Percentiles rank a stretch among this genome's conserved stretches.
These are phyloP conservation scores for Sinosuthora webbiana DNA, from an alignment of 2,113 vertebrate genomes.

Conservation along the genomic window DNA sequence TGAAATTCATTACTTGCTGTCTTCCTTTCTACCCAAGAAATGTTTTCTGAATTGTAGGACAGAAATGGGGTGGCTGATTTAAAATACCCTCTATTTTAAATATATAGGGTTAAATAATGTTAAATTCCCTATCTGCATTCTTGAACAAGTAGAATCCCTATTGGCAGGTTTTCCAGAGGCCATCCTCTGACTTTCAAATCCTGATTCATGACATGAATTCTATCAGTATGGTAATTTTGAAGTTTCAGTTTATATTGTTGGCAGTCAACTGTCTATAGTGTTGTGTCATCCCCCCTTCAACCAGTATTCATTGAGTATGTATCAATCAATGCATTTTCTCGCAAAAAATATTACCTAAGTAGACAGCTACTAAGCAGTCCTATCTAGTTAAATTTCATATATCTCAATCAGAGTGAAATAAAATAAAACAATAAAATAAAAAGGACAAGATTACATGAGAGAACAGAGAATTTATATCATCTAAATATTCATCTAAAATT, in stretches of 20 bases:
- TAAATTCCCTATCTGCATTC: not conserved
- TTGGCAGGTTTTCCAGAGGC: not conserved
- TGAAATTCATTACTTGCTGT: not conserved
- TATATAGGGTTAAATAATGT: not conserved
- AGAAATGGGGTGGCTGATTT: not conserved
- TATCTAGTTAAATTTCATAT: not conserved
- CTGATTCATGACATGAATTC: not conserved
- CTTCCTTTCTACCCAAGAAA: not conserved
- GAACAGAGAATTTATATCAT: not conserved
- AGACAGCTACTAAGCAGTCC: not conserved
- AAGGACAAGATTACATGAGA: not conserved
- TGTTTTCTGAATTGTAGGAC: not conserved
- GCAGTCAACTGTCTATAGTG: not conserved
- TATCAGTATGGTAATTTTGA: not conserved
- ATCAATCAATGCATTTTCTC: not conserved
- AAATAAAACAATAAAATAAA: not conserved
- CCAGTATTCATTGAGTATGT: not conserved
- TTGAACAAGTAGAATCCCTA: not conserved
- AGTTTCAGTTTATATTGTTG: not conserved
- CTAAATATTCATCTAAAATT: not conserved
- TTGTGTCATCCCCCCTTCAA: fast-evolving
- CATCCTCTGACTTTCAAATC: not conserved
- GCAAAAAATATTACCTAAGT: not conserved
- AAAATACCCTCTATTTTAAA: not conserved
- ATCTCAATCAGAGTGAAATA: not conserved